phyloP scores from a whole-genome alignment of 2,888 invertebrate species.

The Athetis lepigone region DNA sequence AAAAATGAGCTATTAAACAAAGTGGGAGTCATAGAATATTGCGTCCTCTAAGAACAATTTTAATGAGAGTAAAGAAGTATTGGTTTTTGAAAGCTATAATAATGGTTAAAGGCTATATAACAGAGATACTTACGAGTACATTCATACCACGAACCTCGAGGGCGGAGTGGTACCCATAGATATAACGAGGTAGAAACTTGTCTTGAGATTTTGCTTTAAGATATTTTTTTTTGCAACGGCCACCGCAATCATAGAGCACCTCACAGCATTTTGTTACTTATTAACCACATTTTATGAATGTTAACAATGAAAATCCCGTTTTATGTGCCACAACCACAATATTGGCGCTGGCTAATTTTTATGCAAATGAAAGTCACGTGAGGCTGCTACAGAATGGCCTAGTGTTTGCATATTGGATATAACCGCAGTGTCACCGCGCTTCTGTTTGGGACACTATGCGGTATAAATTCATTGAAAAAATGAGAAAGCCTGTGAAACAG shows the following conservation, averaged over 20 bases:
- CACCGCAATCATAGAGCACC: not conserved
- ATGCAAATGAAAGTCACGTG: slow-evolving; percentile 77
- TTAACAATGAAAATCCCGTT: slow-evolving; percentile 25
- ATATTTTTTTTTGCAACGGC: not conserved
- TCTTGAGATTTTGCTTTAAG: no score
- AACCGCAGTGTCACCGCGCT: slow-evolving; percentile 69
- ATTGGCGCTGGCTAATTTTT: slow-evolving; percentile 67
- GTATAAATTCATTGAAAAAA: slow-evolving; percentile 43
- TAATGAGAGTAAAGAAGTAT: slow-evolving; percentile 32
- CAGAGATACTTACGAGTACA: no score
- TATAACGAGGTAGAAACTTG: no score
- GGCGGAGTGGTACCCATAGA: no score
- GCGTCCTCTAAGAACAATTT: slow-evolving; percentile 28
- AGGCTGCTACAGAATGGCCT: slow-evolving; percentile 63
- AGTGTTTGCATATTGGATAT: slow-evolving; percentile 81
- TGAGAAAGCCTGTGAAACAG: slow-evolving; percentile 22
- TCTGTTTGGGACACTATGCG: slow-evolving; percentile 59
- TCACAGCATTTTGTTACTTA: slow-evolving; percentile 11
- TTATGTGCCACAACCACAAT: slow-evolving; percentile 18
- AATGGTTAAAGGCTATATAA: no score
- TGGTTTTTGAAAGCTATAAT: slow-evolving; percentile 23
- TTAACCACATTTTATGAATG: slow-evolving; percentile 12
- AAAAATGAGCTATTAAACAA: slow-evolving; percentile 46
- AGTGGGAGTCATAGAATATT: slow-evolving; percentile 29
- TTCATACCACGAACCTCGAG: no score